Base-by-base conservation (phyloP, 2,888 invertebrate genomes). In the Ametastegia equiseti region DNA sequence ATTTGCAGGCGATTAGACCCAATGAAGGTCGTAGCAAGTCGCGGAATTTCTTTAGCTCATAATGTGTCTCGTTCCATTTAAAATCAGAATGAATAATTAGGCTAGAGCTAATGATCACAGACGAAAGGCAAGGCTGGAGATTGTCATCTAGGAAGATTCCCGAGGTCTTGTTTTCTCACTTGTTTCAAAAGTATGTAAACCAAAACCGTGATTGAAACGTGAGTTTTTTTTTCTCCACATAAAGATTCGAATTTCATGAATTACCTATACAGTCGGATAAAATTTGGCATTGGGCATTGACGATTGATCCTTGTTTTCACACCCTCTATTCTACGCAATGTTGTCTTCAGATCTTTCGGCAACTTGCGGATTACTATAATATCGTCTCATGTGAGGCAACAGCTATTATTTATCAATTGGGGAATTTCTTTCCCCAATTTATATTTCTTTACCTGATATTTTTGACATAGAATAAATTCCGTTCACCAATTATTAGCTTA, bases 61-160 rank as follows among this genome's bases (percentile, higher is more conserved):
- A 15, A n/a, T n/a, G 6, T 15, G 50, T 30, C 50, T 36, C 19
- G 19, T 54, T 23, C 54, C 19, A 36, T 75, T 75, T 54, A 13
- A 50, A 54, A 75, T 30, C 30, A 30, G 19, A 75, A 54, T 75
- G 11, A 75, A 75, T 36, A 75, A 54, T 50, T 75, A 75, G 75
- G 75, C 33, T 54, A 19, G 33, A 54, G 19, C 36, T 75, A 19
- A 75, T 54, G 54, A 75, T 75, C 27, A 15, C 54, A 50, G 45
- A 36, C 33, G 36, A 75, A 73, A 50, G 75, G 54, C 75, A 75
- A 75, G 75, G 75, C 36, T 54, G 75, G 36, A 75, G 33, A 75
- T 39, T 75, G 75, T 75, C 75, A 36, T 75, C 30, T 2, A 75
- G 71, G 71, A 50, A 30, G 15, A 73, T 45, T 39, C 6, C n/a